Evolutionary conservation across 2,888 invertebrate genomes (phyloP).

Genomic region (Noctua fimbriata): DNA sequence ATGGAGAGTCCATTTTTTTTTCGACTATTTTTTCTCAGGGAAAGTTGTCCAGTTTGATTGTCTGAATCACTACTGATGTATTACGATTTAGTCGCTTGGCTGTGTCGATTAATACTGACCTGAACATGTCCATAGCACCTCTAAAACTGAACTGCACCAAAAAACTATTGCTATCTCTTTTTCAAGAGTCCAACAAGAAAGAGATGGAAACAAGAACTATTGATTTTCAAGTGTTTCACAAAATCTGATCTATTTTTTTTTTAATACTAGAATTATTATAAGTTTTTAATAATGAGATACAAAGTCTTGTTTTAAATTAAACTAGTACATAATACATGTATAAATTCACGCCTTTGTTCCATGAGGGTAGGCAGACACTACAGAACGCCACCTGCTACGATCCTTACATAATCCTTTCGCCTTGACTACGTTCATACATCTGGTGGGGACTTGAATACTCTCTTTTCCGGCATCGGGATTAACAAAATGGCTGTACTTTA

Average conservation of each 20-base stretch:
- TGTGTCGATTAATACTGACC: neutral
- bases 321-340: neutral
- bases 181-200: neutral
- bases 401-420: neutral
- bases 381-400: neutral
- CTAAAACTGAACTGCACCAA: neutral
- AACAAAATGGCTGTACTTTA: neutral
- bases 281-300: conserved; percentile 3
- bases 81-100: no score
- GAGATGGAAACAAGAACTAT: neutral
- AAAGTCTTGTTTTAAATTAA: conserved; percentile 2
- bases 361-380: neutral
- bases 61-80: no score
- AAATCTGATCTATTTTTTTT: neutral
- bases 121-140: neutral
- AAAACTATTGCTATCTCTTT: conserved; percentile 4
- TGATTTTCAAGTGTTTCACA: neutral
- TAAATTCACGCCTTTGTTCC: neutral
- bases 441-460: neutral
- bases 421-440: neutral
- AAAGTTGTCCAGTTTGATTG: no score
- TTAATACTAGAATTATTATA: neutral
- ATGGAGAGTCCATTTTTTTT: no score
- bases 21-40: no score
- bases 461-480: neutral